These are phyloP conservation scores for Tyria jacobaeae DNA, from an alignment of 2,888 invertebrate species.

Conservation along the genomic window DNA sequence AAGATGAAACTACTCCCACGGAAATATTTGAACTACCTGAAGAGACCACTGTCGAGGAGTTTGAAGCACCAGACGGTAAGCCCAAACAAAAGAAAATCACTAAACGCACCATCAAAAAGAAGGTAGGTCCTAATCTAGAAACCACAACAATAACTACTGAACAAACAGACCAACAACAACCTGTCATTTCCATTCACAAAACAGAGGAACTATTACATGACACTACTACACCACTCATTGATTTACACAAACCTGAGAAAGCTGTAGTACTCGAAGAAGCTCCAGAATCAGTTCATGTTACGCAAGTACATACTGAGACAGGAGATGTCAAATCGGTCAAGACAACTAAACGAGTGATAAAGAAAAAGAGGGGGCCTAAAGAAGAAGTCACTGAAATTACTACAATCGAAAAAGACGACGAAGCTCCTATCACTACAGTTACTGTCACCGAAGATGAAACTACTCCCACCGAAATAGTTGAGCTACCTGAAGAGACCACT, in stretches of 20 bases:
- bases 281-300: constrained; percentile 11
- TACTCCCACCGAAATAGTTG: background rate
- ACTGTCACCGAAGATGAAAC: constrained; percentile 59
- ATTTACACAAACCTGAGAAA: constrained; percentile 24
- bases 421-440: constrained; percentile 49
- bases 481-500: constrained; percentile 12
- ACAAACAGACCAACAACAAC: background rate
- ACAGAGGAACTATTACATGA: background rate
- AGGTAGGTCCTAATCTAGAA: constrained; percentile 60
- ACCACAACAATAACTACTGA: constrained; percentile 24
- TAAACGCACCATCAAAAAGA: constrained; percentile 71
- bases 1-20: constrained; percentile 34
- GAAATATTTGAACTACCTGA: constrained; percentile 62
- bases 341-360: constrained; percentile 74
- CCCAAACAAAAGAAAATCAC: constrained; percentile 60
- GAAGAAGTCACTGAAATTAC: constrained; percentile 47
- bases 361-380: constrained; percentile 72
- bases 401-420: constrained; percentile 41
- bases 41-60: constrained; percentile 59
- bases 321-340: constrained; percentile 56
- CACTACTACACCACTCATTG: constrained; percentile 14
- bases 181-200: background rate
- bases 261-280: background rate
- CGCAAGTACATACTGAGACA: constrained; percentile 16
- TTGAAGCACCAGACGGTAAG: constrained; percentile 56